Evolutionary conservation across 2,888 invertebrate species (phyloP), one percentile per base, ranked within the genome.

Genomic region (Periphyllus acericola): DNA sequence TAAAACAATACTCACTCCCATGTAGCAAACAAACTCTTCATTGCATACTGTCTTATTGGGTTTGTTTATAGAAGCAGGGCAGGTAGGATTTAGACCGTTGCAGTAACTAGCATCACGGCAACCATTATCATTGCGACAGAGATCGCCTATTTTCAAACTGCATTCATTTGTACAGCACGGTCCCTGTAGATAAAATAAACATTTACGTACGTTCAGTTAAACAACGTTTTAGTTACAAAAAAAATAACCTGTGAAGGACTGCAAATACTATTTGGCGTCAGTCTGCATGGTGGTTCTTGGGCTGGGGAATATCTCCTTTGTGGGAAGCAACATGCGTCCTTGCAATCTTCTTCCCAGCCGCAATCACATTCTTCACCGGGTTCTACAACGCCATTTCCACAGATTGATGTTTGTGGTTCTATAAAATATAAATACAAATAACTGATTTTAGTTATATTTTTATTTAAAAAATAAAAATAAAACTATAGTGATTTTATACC

Each of bases 341-440:
- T 94, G 92, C 99, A 99, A 91, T 99, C 98, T 91, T 98, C 97
- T 91, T 97, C 97, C 97, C 97, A 98, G 88, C 99, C 99, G 92
- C 99, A 99, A 92, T 99, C 99, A 92, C 99, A 99, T 92, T 99
- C 96, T 92, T 99, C 99, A 32, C 96, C 98, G 79, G 95, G 95
- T 92, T 99, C 99, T 78, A 98, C 98, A 55, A 99, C 98, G 74
- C 98, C 98, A 92, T 99, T 99, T 85, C 99, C 99, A 92, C 99
- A 99, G 91, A 99, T 96, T 0, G 99, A 89, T n/a, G 86, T 89
- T 87, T 89, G 89, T 1, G 88, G 89, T 76, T 86, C 89, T 89
- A 29, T 17, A 25, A 29, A n/a, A 79, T 17, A 29, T 5, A 25
- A 19, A 66, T 14, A 25, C 5, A 40, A 36, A 76, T 32, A 71